Evolutionary conservation across 2,113 vertebrate species (phyloP), one percentile per base, ranked within the genome.

Genomic region (Psittacus erithacus): DNA sequence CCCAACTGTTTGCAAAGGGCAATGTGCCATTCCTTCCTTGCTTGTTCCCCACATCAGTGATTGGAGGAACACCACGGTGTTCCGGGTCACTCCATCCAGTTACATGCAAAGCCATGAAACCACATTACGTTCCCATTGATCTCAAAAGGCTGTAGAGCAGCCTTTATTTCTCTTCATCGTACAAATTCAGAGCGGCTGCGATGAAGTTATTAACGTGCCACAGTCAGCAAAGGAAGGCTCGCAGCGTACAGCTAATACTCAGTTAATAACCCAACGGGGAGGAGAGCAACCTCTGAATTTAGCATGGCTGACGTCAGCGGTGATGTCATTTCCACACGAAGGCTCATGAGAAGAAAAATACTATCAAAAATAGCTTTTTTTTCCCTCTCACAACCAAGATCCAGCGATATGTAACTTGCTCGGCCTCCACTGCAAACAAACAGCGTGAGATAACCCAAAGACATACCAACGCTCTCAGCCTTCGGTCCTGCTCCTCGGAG

Each of bases 241-340:
- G 6, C 29, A 60, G 71, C 52, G 52, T 1, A 86, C 10, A 71
- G 47, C 43, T 57, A 88, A 62, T 73, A 77, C 17, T 67, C 38
- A 28, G 75, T 82, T 94, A 94, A 89, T 47, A 94, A 92, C 53
- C 25, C 49, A 85, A 55, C 1, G 1, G 52, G 74, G 81, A 93
- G 76, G 49, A 90, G 59, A 91, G 93, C 79, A 84, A 52, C 7
- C 33, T 94, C 89, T 53, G 89, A 94, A 88, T 93, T 84, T 85
- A 93, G 78, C 87, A 80, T 10, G 53, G 83, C 81, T 95, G 95
- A 93, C 83, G 69, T 62, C 91, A 95, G 52, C 52, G 28, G 74
- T 93, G 95, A 96, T 87, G 73, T 95, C 92, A 95, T 84, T 97
- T 96, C 77, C 92, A 95, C 82, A 91, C 20, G 88, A 28, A 73